phyloP scores from a whole-genome alignment of 2,113 vertebrate species.

The Tautogolabrus adspersus region DNA sequence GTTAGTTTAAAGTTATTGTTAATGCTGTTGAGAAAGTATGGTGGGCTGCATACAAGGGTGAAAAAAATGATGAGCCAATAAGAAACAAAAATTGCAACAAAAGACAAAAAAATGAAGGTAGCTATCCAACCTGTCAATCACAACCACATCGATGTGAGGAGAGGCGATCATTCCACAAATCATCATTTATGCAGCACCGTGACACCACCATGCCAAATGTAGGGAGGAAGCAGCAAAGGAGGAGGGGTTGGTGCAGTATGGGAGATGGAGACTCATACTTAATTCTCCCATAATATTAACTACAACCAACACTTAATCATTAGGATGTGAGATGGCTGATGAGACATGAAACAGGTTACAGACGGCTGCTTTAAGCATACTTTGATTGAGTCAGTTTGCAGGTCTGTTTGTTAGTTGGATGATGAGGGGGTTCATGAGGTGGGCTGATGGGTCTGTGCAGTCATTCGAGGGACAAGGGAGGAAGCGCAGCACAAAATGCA shows the following conservation, averaged over 20 bases:
- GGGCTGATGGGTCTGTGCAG: slow-evolving; percentile 53
- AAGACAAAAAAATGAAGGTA: neutral
- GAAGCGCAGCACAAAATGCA: slow-evolving; percentile 25
- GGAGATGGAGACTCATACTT: neutral
- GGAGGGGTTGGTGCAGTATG: slow-evolving; percentile 20
- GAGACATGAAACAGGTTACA: slow-evolving; percentile 63
- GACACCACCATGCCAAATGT: slow-evolving; percentile 54
- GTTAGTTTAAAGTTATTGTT: neutral
- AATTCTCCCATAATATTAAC: neutral
- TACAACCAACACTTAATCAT: slow-evolving; percentile 22
- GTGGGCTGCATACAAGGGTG: neutral
- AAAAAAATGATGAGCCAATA: neutral
- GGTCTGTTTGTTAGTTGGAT: slow-evolving; percentile 31
- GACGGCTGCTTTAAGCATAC: neutral
- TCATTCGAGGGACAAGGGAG: slow-evolving; percentile 56
- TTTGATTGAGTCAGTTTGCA: slow-evolving; percentile 7
- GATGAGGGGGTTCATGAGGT: slow-evolving; percentile 58
- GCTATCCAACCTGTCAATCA: neutral
- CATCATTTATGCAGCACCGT: slow-evolving; percentile 57
- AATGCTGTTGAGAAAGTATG: neutral
- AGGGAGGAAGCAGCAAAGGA: slow-evolving; percentile 24
- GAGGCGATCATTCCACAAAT: slow-evolving; percentile 42
- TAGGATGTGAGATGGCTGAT: slow-evolving; percentile 52
- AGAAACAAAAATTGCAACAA: neutral
- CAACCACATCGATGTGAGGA: slow-evolving; percentile 19